These are phyloP conservation scores for Pao palembangensis DNA, from an alignment of 2,113 vertebrate species.

Conservation along the genomic window DNA sequence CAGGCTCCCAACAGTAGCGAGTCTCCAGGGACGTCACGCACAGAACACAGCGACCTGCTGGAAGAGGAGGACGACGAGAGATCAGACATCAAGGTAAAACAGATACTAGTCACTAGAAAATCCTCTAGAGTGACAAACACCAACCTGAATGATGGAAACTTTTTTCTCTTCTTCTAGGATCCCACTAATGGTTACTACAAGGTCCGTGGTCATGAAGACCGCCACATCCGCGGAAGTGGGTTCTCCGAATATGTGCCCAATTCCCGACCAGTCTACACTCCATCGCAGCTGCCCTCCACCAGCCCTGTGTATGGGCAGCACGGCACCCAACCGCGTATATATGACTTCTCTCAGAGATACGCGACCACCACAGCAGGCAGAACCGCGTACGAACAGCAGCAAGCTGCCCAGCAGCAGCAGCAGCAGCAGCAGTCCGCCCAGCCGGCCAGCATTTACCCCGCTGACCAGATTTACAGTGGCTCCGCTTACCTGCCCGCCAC, in stretches of 20 bases:
- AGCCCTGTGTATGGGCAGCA: constrained; percentile 74
- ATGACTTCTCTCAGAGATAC: constrained; percentile 80
- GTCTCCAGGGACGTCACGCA: constrained; percentile 81
- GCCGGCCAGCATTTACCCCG: constrained; percentile 68
- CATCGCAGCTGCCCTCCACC: constrained; percentile 74
- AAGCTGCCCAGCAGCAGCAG: constrained; percentile 59
- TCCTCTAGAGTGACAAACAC: neutral
- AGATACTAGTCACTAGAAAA: constrained; percentile 21
- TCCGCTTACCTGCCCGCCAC: constrained; percentile 81
- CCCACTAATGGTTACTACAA: constrained; percentile 92
- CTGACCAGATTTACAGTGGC: constrained; percentile 75
- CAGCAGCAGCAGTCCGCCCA: constrained; percentile 45
- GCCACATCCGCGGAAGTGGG: constrained; percentile 70
- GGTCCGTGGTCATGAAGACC: constrained; percentile 83
- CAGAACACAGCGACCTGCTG: constrained; percentile 82
- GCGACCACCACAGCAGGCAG: constrained; percentile 73
- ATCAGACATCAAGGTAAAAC: constrained; percentile 81
- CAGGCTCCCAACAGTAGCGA: constrained; percentile 85
- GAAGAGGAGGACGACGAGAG: constrained; percentile 82
- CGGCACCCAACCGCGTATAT: constrained; percentile 74
- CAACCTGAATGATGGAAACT: neutral
- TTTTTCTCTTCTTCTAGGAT: constrained; percentile 68
- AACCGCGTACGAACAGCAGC: constrained; percentile 77
- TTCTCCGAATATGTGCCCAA: constrained; percentile 81
- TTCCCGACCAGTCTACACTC: constrained; percentile 76